Percentiles rank a stretch among this genome's conserved stretches.
Conservation (phyloP, 37 sponge, comb jelly and placozoan genomes). For the Haliclona indistincta region DNA sequence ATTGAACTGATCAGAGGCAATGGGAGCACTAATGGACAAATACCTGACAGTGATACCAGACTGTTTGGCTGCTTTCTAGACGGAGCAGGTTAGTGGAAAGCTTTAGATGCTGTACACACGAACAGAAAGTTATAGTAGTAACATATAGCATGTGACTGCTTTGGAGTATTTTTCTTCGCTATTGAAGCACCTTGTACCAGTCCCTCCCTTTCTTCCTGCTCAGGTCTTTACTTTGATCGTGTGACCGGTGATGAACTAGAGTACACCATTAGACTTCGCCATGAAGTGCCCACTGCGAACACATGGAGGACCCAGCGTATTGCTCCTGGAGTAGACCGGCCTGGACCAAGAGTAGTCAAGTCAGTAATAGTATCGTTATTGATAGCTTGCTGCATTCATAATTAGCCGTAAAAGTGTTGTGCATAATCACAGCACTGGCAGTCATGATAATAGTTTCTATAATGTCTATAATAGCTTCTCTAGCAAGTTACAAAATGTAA, state of each 20-base stretch:
- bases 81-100: slow-evolving; percentile 56
- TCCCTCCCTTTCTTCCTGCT: neutral
- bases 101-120: too few relatives aligned
- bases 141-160: too few relatives aligned
- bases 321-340: slow-evolving; percentile 10
- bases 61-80: slow-evolving; percentile 27
- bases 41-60: neutral
- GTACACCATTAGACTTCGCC: slow-evolving; percentile 61
- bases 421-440: too few relatives aligned
- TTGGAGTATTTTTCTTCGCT: neutral
- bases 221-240: slow-evolving; percentile 47
- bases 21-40: neutral
- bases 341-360: slow-evolving; percentile 46
- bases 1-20: neutral
- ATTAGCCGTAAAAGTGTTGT: too few relatives aligned
- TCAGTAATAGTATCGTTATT: too few relatives aligned
- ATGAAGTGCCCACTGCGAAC: slow-evolving; percentile 43
- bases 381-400: too few relatives aligned
- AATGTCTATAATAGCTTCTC: too few relatives aligned
- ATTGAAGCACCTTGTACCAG: neutral
- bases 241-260: slow-evolving; percentile 21
- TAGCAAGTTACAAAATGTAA: too few relatives aligned
- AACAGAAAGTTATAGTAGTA: too few relatives aligned
- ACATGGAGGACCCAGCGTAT: slow-evolving; percentile 36
- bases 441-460: too few relatives aligned